These are phyloP conservation scores for Ascidia mentula DNA, from an alignment of 23 tunicate species.

Conservation along the genomic window DNA sequence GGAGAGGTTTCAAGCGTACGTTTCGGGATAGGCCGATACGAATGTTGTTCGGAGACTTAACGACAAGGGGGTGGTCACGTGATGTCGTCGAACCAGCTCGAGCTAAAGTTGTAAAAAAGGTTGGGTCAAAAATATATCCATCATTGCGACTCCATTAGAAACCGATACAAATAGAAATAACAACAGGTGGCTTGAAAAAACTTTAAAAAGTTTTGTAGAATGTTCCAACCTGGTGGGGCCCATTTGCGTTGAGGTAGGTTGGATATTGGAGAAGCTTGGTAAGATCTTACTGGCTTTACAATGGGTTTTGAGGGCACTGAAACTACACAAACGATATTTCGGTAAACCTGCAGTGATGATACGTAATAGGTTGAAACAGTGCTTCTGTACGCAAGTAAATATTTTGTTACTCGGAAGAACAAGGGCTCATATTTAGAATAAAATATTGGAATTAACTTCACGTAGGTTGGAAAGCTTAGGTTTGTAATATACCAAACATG, in stretches of 20 bases:
- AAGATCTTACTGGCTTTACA: not conserved
- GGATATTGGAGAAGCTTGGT: not conserved
- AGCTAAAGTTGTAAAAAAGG: not conserved
- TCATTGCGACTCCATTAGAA: too few relatives aligned
- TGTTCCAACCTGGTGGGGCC: not conserved
- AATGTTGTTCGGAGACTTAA: not conserved
- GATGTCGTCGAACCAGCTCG: not conserved
- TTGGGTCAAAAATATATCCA: too few relatives aligned
- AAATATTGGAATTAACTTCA: too few relatives aligned
- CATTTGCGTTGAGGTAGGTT: not conserved
- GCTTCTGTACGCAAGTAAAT: too few relatives aligned
- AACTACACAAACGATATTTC: not conserved
- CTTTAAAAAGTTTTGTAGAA: too few relatives aligned
- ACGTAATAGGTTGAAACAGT: too few relatives aligned
- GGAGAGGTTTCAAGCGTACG: not conserved
- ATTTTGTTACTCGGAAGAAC: too few relatives aligned
- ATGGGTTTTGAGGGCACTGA: not conserved
- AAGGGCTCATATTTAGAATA: too few relatives aligned
- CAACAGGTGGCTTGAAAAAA: too few relatives aligned
- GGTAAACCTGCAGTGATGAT: not conserved
- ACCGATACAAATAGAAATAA: too few relatives aligned
- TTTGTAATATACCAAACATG: too few relatives aligned
- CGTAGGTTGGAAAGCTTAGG: too few relatives aligned
- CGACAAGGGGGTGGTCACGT: not conserved
- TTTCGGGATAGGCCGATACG: not conserved